Base-by-base conservation (phyloP, 2,888 invertebrate genomes). In the Melanotus villosus region DNA sequence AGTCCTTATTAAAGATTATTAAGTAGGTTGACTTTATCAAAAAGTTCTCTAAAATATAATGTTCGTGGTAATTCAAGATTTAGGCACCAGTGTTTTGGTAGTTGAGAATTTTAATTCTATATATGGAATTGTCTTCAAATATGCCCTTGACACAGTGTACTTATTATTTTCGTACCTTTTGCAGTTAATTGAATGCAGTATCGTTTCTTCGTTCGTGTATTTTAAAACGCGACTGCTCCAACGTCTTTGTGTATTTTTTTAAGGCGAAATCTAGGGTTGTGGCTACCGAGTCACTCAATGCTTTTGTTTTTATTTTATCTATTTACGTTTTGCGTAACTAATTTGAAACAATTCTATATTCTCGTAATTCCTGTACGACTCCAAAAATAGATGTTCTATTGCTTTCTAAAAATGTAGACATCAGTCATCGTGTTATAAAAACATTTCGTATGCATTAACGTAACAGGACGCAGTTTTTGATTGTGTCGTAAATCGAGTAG, bases 141-240 rank as follows among this genome's bases (percentile, higher is more conserved):
- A 10, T 23, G 45, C 52, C 67, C 67, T 60, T 67, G 67, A 62
- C 67, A 67, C 47, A 41, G 32, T 65, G 32, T 47, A 47, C 23
- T 47, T 23, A 23, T 47, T 23, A 23, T 47, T 47, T 47, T 47
- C 23, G 21, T 47, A 18, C 23, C 47, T 47, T 23, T 21, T n/a
- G 47, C 21, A 47, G 10, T n/a, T 47, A 47, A 16, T 47, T 7
- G 41, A 41, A 41, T 41, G 41, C 41, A 16, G 12, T 41, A 41
- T 41, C 16, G 18, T 41, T 26, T 41, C 12, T 16, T 41, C 41
- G 10, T 47, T 47, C 47, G 47, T n/a, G 23, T 16, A 23, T 47
- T 47, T 21, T n/a, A 47, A 47, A 21, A 47, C n/a, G 23, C 14
- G n/a, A 14, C n/a, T n/a, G 47, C 47, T 47, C 19, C 47, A 14